Percentiles rank a stretch among this genome's conserved stretches.
These are phyloP conservation scores for Diplogasteroides magnus DNA, from an alignment of 1,140 invertebrate species.

Conservation along the genomic window DNA sequence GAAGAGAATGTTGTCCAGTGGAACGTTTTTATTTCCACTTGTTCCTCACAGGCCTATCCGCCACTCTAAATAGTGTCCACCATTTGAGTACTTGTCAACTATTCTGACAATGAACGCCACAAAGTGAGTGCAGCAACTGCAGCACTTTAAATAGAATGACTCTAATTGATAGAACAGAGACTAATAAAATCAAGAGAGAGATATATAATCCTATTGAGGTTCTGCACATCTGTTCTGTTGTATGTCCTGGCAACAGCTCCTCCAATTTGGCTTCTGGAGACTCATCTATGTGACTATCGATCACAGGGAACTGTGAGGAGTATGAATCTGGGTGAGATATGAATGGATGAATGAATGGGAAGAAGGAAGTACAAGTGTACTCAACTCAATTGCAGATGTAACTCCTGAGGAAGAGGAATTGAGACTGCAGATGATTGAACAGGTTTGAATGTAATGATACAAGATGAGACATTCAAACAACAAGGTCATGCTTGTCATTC, in stretches of 20 bases:
- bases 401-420: conserved; percentile 11
- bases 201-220: conserved; percentile 27
- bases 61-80: no score
- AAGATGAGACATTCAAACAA: no score
- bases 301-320: not conserved
- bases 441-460: no score
- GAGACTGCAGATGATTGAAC: conserved; percentile 72
- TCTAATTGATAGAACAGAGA: not conserved
- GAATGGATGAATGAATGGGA: no score
- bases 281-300: conserved; percentile 43
- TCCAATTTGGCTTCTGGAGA: conserved; percentile 50
- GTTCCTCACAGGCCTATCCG: no score
- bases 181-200: not conserved
- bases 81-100: no score
- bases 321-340: no score
- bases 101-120: no score
- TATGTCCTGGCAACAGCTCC: conserved; percentile 53
- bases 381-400: not conserved
- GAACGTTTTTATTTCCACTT: no score
- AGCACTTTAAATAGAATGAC: no score
- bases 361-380: no score
- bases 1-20: no score
- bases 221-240: conserved; percentile 48
- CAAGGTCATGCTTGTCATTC: conserved; percentile 55
- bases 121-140: conserved; percentile 1